Base-by-base conservation (phyloP, 2,797 vertebrate genomes). In the Limnodromus scolopaceus region DNA sequence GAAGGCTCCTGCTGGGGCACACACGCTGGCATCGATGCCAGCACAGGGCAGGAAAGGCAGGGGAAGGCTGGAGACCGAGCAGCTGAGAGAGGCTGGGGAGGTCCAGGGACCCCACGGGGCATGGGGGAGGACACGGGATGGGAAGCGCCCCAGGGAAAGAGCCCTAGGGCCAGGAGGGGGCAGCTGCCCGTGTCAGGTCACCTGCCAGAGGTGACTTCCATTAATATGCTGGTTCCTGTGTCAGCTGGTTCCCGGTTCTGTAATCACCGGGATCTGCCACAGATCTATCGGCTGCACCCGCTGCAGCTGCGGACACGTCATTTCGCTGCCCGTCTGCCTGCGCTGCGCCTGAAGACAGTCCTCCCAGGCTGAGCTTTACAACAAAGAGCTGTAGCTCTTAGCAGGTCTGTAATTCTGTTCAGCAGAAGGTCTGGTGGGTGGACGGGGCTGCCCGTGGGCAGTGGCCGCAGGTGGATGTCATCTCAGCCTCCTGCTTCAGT, bases 131-230 rank as follows among this genome's bases (percentile, higher is more conserved):
- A 48, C 49, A 16, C 1, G 4, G 41, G 30, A 51, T 48, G 51
- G 36, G 53, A 68, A 68, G 22, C 51, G 6, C 71, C 43, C 53
- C 43, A 16, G 13, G 55, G 57, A 61, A 61, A 30, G 46, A 45
- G 13, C 27, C 25, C 27, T 1, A 1, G 48, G 48, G 28, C 13
- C 4, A 2, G 32, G 32, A 30, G 32, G 16, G 25, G 32, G 16
- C 55, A 36, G 20, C 55, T 1, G 8, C 66, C 64, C 0, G 0
- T 1, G 2, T 57, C 10, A 20, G 66, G 57, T 51, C 19, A 2
- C 54, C 65, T 25, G n/a, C 43, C 53, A 32, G 76, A 39, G 19
- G 2, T 51, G n/a, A 16, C 27, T 45, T 23, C 16, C 61, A 24
- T 51, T 14, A 53, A 20, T n/a, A 5, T 2, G 10, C 36, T 51